Percentiles rank a stretch among this genome's conserved stretches.
Evolutionary conservation across 1,140 invertebrate genomes (phyloP).

Genomic region (Choristoneura fumiferana): DNA sequence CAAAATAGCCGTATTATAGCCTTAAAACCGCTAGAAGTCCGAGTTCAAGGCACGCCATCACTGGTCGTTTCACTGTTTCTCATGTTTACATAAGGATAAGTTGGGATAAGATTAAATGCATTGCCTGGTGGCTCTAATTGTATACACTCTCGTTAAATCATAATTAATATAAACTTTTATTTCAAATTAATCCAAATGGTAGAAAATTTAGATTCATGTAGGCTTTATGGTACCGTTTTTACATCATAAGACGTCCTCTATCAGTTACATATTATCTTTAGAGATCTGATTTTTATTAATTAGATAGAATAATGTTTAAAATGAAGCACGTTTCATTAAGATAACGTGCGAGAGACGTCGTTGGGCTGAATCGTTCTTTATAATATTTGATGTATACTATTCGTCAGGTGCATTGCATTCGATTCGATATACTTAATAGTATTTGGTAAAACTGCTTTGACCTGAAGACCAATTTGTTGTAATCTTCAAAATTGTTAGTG

Average conservation of each 20-base stretch:
- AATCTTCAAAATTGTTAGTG: neutral
- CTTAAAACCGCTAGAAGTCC: neutral
- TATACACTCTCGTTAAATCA: neutral
- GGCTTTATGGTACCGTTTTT: neutral
- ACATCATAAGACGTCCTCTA: neutral
- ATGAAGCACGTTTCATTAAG: neutral
- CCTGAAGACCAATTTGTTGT: too few species aligned
- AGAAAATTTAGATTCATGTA: too few species aligned
- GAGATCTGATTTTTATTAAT: neutral
- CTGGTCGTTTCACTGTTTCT: neutral
- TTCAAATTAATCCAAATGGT: neutral
- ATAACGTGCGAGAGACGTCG: neutral
- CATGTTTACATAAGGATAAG: slow-evolving; percentile 5
- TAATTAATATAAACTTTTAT: neutral
- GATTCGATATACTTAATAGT: too few species aligned
- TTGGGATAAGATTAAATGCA: slow-evolving; percentile 2
- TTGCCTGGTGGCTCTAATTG: slow-evolving; percentile 4
- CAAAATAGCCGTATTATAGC: slow-evolving; percentile 12
- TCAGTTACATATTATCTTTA: neutral
- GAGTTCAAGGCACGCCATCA: neutral
- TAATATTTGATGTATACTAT: too few species aligned
- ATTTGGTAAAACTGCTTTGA: too few species aligned
- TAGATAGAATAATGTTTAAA: neutral
- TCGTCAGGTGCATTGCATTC: too few species aligned
- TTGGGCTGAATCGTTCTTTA: too few species aligned